Evolutionary conservation across 2,797 vertebrate species (phyloP), one percentile per base, ranked within the genome.

Genomic region (Falco berigora): DNA sequence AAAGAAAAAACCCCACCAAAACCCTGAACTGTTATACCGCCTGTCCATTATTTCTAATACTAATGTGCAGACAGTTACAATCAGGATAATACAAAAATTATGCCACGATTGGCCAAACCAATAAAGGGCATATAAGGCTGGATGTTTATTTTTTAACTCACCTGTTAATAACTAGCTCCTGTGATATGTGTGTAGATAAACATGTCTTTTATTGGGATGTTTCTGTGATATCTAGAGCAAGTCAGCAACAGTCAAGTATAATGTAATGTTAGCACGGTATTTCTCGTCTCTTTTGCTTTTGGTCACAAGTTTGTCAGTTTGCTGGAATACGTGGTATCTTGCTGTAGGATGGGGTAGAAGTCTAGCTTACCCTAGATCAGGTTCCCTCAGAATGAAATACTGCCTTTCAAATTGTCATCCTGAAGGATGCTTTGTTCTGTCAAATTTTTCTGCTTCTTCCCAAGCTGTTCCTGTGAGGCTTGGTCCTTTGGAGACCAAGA

Each of bases 1-100:
- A 63, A 72, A 52, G 20, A 19, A n/a, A 21, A 30, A 24, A 64
- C 15, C 49, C 38, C 56, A 58, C 63, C 66, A 62, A 80, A 89
- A 15, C 38, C 55, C 73, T 96, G 38, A 72, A 74, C 52, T 94
- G 38, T 77, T 79, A 30, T 5, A 36, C 42, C 85, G 88, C 40
- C 90, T 96, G 93, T 90, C 96, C 73, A 64, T 97, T 98, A 97
- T 97, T 96, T 91, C 95, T 97, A 94, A 95, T 97, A 93, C 73
- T 96, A 72, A 93, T 71, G 63, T 86, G 90, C 72, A 96, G 90
- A 88, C 89, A 90, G 76, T 96, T 97, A 63, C 53, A 66, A 19
- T 96, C 93, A 91, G 89, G 62, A 68, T 94, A 97, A 96, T 92
- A 80, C 28, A 94, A 93, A 97, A 95, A 95, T 88, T 92, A 88